Base-by-base conservation (phyloP, 2,797 vertebrate genomes). In the Delichon dasypus region DNA sequence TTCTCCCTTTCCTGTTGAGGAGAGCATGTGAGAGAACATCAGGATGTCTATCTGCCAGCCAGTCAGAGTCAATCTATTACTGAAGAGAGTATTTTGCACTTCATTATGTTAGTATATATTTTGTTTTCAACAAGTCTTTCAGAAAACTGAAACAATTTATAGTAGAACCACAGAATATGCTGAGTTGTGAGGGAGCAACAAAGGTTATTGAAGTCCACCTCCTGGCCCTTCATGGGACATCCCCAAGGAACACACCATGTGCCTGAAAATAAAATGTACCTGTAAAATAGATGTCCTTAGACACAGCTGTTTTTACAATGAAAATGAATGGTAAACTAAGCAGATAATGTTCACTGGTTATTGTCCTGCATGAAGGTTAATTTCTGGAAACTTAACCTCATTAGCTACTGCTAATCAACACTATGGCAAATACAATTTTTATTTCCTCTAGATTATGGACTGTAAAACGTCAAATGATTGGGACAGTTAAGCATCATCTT, bases 11-110 rank as follows among this genome's bases (percentile, higher is more conserved):
- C 11, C 14, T 70, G 7, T 34, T 62, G 34, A 54, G 30, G 10
- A 62, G 7, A 3, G 2, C 13, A 1, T 30, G 22, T 26, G 21
- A 64, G 26, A 64, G 8, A 55, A 4, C 0, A 2, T 47, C 30
- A 55, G 16, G 7, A 21, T 32, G 8, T 27, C 30, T 77, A 30
- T 32, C 36, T 64, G 36, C 15, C 32, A 64, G 26, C 26, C 26
- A 50, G 21, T 26, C 14, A 55, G 64, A 26, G 30, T 42, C 14
- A 48, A 3, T 14, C 8, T 30, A 1, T 32, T 50, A 50, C 12
- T 44, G 22, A 71, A 64, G 57, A 44, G 26, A 42, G 14, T 42
- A 34, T 70, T 86, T 62, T 70, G 5, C 8, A 22, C n/a, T 32
- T 55, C 18, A 36, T 64, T 48, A 32, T 16, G 18, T 36, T 32